Base-by-base conservation (phyloP, 2,888 invertebrate genomes). In the Oscheius sp. region DNA sequence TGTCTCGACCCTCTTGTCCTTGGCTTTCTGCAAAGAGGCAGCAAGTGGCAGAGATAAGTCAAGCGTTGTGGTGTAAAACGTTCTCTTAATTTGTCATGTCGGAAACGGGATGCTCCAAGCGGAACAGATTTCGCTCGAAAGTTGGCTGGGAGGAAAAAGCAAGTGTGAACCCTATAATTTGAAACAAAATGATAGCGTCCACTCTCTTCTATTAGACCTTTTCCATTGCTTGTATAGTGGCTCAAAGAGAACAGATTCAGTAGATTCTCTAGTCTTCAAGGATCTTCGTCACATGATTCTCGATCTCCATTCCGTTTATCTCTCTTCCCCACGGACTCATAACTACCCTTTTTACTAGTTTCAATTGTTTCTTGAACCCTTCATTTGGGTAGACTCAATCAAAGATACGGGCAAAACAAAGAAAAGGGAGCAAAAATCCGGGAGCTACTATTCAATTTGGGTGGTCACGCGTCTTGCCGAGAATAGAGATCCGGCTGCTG, bases 41-140 rank as follows among this genome's bases (percentile, higher is more conserved):
- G 57, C 57, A 57, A 33, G 57, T 57, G 57, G 57, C 57, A 57
- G 57, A 29, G 57, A 57, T 57, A 32, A 57, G 57, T 57, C 57
- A 57, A 29, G 33, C 29, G 33, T 57, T 29, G 29, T 57, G n/a
- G n/a, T 57, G 57, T 57, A 57, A 57, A 57, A 57, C 57, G 57
- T 57, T 57, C 57, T 57, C 42, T 42, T 42, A 42, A 42, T 42
- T 42, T 42, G 42, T 42, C 42, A 42, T 42, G 42, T 42, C 42
- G 42, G 21, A 21, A 21, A 21, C 21, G 21, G 42, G 4, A 9
- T 29, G 53, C 57, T 57, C 57, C 21, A 32, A 13, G 7, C 32
- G 29, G 29, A 13, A 57, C 33, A 32, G 13, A 57, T 13, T 21
- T 21, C 21, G 21, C 21, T 21, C n/a, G 33, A 57, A 29, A 57